phyloP scores from a whole-genome alignment of 2,888 invertebrate genomes.

The Heliconius sara region DNA sequence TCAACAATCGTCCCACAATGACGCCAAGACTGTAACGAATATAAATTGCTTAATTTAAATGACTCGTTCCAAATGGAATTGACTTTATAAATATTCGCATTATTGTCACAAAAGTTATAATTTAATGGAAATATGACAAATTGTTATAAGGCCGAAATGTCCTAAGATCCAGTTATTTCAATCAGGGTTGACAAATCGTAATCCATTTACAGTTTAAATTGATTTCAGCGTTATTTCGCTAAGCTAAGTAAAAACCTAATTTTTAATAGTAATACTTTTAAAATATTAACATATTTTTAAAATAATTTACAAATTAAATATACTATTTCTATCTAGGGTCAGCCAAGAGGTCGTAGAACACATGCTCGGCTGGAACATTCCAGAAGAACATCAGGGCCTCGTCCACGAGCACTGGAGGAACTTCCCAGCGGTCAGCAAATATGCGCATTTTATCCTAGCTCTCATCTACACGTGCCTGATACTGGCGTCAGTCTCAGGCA shows the following conservation, averaged over 20 bases:
- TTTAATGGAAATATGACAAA: constrained; percentile 34
- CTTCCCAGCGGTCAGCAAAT: constrained; percentile 86
- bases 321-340: constrained; percentile 59
- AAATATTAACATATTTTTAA: not conserved
- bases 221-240: not conserved
- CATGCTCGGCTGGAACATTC: constrained; percentile 88
- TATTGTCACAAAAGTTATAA: constrained; percentile 36
- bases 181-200: constrained; percentile 15
- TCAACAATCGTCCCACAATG: constrained; percentile 38
- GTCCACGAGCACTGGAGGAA: constrained; percentile 89
- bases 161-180: constrained; percentile 12
- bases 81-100: constrained; percentile 32
- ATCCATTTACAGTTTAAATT: constrained; percentile 9
- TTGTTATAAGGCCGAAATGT: constrained; percentile 22
- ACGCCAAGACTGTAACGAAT: constrained; percentile 45
- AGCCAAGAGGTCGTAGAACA: constrained; percentile 74
- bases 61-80: constrained; percentile 38
- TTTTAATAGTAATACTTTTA: not conserved
- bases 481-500: constrained; percentile 85
- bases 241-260: not conserved
- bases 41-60: constrained; percentile 50
- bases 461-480: constrained; percentile 86
- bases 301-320: not conserved
- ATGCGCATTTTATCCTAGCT: constrained; percentile 86
- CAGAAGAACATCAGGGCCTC: constrained; percentile 85